A percentile compares a stretch with the other conserved stretches of the same genome.
Evolutionary conservation across 2,888 invertebrate genomes (phyloP).

Genomic region (Phyllotreta cruciferae): DNA sequence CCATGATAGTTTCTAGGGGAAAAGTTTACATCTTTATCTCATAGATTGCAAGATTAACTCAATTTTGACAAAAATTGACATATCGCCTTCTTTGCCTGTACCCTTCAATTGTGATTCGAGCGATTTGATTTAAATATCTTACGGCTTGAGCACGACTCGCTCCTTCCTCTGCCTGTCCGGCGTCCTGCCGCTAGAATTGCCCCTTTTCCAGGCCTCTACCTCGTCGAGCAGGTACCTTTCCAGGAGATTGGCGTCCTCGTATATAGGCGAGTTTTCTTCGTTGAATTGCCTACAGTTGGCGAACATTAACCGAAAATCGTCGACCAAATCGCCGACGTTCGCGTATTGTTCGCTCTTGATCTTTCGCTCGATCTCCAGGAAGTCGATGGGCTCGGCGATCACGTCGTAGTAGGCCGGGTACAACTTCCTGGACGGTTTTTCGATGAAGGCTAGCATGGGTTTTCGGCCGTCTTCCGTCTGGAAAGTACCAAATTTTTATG

Average conservation of each 20-base stretch:
- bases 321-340: slow-evolving; percentile 82
- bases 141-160: slow-evolving; percentile 56
- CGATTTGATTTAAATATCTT: too few relatives aligned
- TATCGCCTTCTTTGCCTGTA: too few relatives aligned
- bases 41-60: too few relatives aligned
- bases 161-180: slow-evolving; percentile 63
- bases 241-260: slow-evolving; percentile 89
- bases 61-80: too few relatives aligned
- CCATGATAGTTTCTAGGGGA: too few relatives aligned
- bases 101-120: too few relatives aligned
- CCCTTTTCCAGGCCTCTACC: slow-evolving; percentile 58
- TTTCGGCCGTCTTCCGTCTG: slow-evolving; percentile 80
- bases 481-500: slow-evolving; percentile 38
- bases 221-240: slow-evolving; percentile 86
- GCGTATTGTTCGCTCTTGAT: slow-evolving; percentile 87
- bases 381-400: slow-evolving; percentile 92
- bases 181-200: slow-evolving; percentile 30
- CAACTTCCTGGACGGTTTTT: slow-evolving; percentile 92
- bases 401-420: slow-evolving; percentile 97
- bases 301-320: slow-evolving; percentile 94
- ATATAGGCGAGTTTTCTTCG: slow-evolving; percentile 94
- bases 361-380: slow-evolving; percentile 90
- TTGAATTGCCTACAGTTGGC: slow-evolving; percentile 96
- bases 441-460: slow-evolving; percentile 92
- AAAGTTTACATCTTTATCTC: too few relatives aligned